Evolutionary conservation across 2,888 invertebrate genomes (phyloP).

Genomic region (Pristionchus exspectatus): DNA sequence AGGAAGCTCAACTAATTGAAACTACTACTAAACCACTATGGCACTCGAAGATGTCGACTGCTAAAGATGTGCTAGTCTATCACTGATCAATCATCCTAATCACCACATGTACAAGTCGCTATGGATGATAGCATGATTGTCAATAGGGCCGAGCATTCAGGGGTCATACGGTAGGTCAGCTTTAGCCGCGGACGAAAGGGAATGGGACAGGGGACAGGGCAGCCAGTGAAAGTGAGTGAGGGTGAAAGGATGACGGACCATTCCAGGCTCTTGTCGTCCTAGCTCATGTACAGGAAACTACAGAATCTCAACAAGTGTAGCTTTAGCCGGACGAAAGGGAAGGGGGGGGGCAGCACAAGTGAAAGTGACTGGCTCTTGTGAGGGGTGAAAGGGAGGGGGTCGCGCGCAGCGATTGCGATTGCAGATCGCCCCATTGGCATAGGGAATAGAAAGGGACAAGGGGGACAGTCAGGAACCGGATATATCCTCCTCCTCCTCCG

Average conservation of each 20-base stretch:
- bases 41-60: too few relatives aligned
- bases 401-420: neutral
- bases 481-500: constrained; percentile 23
- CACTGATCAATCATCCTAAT: too few relatives aligned
- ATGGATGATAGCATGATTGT: too few relatives aligned
- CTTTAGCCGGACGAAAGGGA: constrained; percentile 9
- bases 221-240: constrained; percentile 4
- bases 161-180: constrained; percentile 14
- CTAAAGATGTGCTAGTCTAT: too few relatives aligned
- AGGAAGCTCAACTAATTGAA: too few relatives aligned
- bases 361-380: neutral
- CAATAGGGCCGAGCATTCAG: neutral
- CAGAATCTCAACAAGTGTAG: too few relatives aligned
- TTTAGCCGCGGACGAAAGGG: constrained; percentile 14
- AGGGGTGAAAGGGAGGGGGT: neutral
- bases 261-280: too few relatives aligned
- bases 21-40: too few relatives aligned
- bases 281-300: too few relatives aligned
- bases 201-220: neutral
- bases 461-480: constrained; percentile 5
- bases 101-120: too few relatives aligned
- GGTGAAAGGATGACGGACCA: neutral
- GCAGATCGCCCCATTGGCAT: constrained; percentile 17
- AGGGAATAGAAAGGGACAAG: neutral
- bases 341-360: neutral